These are phyloP conservation scores for Leistus spinibarbis DNA, from an alignment of 2,888 invertebrate genomes.

Conservation along the genomic window DNA sequence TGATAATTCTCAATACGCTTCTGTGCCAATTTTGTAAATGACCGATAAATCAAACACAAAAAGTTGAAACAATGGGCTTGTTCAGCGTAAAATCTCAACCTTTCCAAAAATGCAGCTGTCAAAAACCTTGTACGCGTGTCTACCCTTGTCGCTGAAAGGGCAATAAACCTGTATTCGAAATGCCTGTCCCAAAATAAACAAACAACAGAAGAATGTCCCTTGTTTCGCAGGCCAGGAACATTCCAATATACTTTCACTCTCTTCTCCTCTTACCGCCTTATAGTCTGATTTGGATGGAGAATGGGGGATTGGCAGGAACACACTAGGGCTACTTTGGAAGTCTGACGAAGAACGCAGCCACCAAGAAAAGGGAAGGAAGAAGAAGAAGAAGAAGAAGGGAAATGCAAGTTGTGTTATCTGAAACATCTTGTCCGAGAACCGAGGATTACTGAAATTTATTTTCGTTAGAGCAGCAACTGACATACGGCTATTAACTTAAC, in stretches of 20 bases:
- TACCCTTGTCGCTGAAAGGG: slow-evolving; percentile 10
- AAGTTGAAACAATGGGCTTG: slow-evolving; percentile 13
- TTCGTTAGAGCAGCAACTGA: slow-evolving; percentile 1
- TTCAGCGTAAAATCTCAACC: not conserved
- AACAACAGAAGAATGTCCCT: not conserved
- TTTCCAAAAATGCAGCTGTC: slow-evolving; percentile 22
- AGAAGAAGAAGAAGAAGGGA: slow-evolving; percentile 31
- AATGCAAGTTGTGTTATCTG: slow-evolving; percentile 38
- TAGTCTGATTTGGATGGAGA: not conserved
- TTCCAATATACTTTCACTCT: not conserved
- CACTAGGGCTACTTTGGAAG: not conserved
- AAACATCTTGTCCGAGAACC: slow-evolving; percentile 33
- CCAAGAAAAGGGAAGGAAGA: slow-evolving; percentile 5
- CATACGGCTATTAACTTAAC: not conserved
- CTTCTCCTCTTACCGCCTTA: not conserved
- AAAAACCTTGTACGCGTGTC: slow-evolving; percentile 7
- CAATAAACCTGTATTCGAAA: slow-evolving; percentile 28
- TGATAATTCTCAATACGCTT: not conserved
- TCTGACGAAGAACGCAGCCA: slow-evolving; percentile 10
- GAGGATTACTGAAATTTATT: slow-evolving; percentile 36
- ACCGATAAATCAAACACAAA: not conserved
- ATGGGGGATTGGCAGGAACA: not conserved
- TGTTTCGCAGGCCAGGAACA: not conserved
- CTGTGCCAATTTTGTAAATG: not conserved
- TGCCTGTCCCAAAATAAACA: slow-evolving; percentile 20